phyloP scores from a whole-genome alignment of 2,797 vertebrate species.

The Danio kyathit region DNA sequence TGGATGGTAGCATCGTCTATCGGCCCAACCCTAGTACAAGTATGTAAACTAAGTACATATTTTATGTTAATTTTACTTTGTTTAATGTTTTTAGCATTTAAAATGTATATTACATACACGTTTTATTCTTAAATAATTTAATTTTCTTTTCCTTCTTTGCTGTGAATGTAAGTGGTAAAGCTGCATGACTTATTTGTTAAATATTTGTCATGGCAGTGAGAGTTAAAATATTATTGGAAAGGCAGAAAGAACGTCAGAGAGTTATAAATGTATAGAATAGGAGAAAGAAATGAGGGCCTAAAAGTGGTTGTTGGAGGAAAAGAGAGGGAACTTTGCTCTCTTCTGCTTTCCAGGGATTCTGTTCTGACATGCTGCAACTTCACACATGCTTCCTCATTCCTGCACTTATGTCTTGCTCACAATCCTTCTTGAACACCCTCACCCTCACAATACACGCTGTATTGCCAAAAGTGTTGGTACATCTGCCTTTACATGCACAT shows the following conservation, averaged over 20 bases:
- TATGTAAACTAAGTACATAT: too few species aligned
- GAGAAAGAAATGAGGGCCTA: neutral
- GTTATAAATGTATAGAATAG: neutral
- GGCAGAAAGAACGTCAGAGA: neutral
- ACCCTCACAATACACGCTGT: neutral
- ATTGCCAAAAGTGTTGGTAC: too few species aligned
- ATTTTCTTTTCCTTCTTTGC: neutral
- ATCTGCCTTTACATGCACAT: too few species aligned
- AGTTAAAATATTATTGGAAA: neutral
- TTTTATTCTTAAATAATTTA: neutral
- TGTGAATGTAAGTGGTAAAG: too few species aligned
- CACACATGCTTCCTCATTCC: slow-evolving; percentile 37
- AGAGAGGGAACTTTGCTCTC: slow-evolving; percentile 3
- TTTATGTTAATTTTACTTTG: too few species aligned
- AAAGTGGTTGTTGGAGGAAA: neutral
- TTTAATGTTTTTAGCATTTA: too few species aligned
- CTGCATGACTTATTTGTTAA: too few species aligned
- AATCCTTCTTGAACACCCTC: neutral
- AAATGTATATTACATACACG: too few species aligned
- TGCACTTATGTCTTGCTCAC: neutral
- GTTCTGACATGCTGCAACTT: slow-evolving; percentile 48
- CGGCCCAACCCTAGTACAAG: too few species aligned
- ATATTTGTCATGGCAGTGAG: neutral
- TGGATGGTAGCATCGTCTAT: too few species aligned
- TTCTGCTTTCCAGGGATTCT: slow-evolving; percentile 30